Conservation (phyloP, 2,797 vertebrate genomes). For the Anabacerthia variegaticeps region DNA sequence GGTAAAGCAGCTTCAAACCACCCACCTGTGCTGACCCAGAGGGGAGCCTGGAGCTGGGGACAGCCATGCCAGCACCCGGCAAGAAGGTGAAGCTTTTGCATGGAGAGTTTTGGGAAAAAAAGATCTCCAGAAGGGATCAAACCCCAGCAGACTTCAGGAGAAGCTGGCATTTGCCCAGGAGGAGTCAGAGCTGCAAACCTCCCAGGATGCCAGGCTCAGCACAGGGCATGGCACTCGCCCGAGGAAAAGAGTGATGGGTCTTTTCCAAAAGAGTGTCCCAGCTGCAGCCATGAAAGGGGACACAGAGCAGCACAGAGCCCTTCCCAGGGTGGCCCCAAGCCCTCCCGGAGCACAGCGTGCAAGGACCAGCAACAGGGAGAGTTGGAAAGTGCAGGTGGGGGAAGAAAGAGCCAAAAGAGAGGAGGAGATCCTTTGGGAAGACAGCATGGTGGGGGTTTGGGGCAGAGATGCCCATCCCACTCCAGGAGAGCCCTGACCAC, state of each 20-base stretch:
- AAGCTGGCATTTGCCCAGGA: neutral
- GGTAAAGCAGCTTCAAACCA: neutral
- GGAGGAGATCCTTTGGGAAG: neutral
- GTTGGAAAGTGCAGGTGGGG: neutral
- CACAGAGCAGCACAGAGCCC: neutral
- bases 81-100: neutral
- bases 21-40: neutral
- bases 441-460: accelerated
- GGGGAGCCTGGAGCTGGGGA: neutral
- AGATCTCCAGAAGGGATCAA: neutral
- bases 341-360: neutral
- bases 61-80: neutral
- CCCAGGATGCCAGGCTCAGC: neutral
- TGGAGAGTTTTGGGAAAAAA: neutral
- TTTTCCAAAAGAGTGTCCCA: neutral
- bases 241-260: neutral
- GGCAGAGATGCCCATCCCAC: neutral
- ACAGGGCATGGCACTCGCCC: neutral
- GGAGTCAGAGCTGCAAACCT: neutral
- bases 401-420: neutral
- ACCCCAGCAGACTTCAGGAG: neutral
- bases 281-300: accelerated
- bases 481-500: neutral
- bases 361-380: neutral
- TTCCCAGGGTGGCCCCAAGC: neutral